phyloP scores from a whole-genome alignment of 2,113 vertebrate genomes.

The Bolborhynchus lineola region DNA sequence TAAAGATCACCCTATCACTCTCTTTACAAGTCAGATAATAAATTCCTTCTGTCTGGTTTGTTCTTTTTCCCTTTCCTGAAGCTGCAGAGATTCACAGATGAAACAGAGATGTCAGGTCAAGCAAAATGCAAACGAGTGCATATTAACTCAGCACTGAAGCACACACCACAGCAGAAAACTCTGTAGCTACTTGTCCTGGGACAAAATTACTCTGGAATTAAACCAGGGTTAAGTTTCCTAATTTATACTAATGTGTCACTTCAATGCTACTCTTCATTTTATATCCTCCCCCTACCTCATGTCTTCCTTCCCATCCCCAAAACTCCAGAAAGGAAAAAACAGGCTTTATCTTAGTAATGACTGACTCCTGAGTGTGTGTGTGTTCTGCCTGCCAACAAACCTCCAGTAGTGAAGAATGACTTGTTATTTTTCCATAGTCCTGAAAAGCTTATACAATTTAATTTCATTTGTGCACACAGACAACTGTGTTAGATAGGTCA shows the following conservation, averaged over 20 bases:
- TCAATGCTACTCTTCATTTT: background rate
- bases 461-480: background rate
- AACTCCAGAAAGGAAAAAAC: background rate
- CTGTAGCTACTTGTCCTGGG: background rate
- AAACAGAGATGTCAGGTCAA: background rate
- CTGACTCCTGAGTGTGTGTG: background rate
- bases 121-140: background rate
- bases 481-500: background rate
- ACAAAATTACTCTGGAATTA: background rate
- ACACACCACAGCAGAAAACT: background rate
- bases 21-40: background rate
- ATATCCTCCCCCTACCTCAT: background rate
- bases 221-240: constrained; percentile 9
- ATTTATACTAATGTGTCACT: background rate
- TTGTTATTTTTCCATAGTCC: background rate
- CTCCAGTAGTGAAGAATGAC: background rate
- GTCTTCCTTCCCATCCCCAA: background rate
- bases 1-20: background rate
- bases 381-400: background rate
- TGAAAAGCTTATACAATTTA: constrained; percentile 9
- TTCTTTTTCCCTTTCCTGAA: background rate
- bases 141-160: background rate
- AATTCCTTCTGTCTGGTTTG: background rate
- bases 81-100: background rate
- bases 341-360: background rate